Percentiles rank a stretch among this genome's conserved stretches.
These are phyloP conservation scores for Sylvilagus floridanus DNA, from an alignment of 2,797 vertebrate genomes.

Conservation along the genomic window DNA sequence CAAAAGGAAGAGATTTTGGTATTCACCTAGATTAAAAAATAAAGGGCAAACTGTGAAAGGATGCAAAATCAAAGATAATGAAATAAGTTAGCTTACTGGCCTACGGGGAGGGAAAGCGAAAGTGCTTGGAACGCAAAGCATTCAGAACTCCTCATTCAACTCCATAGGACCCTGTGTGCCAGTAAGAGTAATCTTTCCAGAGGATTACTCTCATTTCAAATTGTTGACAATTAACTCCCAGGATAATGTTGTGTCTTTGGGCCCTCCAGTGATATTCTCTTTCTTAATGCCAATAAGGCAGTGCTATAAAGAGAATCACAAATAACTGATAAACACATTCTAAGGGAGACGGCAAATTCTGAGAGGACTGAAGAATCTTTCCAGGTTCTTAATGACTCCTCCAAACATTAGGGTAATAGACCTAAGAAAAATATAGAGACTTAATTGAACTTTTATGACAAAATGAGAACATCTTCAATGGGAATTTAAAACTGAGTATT, in stretches of 20 bases:
- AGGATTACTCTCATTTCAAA: neutral
- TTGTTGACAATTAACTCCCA: neutral
- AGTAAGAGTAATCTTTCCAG: neutral
- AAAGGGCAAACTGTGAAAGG: neutral
- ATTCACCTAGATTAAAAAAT: neutral
- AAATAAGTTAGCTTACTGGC: neutral
- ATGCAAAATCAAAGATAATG: neutral
- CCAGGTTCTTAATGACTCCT: neutral
- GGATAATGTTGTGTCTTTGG: neutral
- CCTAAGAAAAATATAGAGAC: neutral
- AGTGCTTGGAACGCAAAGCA: neutral
- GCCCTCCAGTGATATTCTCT: neutral
- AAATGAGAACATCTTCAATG: conserved; percentile 14
- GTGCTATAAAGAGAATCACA: neutral
- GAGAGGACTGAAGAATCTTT: neutral
- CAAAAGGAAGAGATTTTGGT: neutral
- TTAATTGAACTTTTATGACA: conserved; percentile 38
- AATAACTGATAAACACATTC: neutral
- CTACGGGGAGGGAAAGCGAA: neutral
- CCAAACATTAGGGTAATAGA: neutral
- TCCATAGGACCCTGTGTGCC: neutral
- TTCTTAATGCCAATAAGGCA: neutral
- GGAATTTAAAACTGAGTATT: conserved; percentile 29
- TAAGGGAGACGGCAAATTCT: neutral
- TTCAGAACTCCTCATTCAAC: neutral